These are phyloP conservation scores for Amblyjoppa proteus DNA, from an alignment of 2,888 invertebrate species.

Conservation along the genomic window DNA sequence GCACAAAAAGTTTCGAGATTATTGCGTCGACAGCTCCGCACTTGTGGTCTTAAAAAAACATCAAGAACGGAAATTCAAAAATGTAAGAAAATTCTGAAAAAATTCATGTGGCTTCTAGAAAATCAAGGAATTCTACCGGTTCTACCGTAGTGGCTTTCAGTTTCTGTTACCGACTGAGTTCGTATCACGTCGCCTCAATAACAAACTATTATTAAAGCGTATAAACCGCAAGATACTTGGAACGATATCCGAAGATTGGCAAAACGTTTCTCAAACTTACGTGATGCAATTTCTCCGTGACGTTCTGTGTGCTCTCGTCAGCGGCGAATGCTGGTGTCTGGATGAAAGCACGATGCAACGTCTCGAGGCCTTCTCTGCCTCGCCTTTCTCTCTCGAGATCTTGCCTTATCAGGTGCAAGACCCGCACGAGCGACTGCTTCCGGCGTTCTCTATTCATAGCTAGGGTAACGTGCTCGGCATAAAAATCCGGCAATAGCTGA, in stretches of 20 bases:
- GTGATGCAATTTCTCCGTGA: constrained; percentile 96
- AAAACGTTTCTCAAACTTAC: constrained; percentile 86
- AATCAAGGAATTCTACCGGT: no score
- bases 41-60: no score
- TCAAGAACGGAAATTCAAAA: no score
- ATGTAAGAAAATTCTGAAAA: no score
- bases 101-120: no score
- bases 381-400: constrained; percentile 96
- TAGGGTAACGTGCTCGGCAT: constrained; percentile 96
- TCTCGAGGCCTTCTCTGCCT: constrained; percentile 95
- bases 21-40: no score
- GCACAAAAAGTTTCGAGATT: no score
- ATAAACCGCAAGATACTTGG: no score
- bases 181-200: no score
- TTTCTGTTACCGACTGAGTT: no score
- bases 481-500: constrained; percentile 96
- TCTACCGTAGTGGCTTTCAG: no score
- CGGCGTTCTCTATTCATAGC: constrained; percentile 97
- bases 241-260: background rate
- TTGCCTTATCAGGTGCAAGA: constrained; percentile 93
- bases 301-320: constrained; percentile 96
- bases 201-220: no score
- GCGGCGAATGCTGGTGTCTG: constrained; percentile 94
- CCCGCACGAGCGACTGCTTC: constrained; percentile 93
- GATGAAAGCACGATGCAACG: constrained; percentile 94